Base-by-base conservation (phyloP, 35 echinoderm and acorn worm species). In the Amphiura filiformis region DNA sequence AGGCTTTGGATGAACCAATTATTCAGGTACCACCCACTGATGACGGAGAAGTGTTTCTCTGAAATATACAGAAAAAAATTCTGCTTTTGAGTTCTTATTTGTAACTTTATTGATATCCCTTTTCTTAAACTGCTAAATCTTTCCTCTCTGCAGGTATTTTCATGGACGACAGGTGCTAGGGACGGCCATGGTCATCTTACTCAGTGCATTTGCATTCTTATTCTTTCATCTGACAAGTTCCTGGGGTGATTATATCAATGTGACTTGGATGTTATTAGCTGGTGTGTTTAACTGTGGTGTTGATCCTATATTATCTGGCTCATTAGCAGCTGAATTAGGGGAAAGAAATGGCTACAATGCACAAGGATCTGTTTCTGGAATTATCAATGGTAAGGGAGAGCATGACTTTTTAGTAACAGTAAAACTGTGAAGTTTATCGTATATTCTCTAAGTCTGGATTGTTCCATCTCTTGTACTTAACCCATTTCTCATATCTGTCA, bases 201-300 rank as follows among this genome's bases (percentile, higher is more conserved):
- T 90, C 38, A 91, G 88, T 1, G 42, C 93, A 44, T 39, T 94
- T 22, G 82, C 83, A 56, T 84, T 94, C 57, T 39, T 94, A 26
- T 40, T 78, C 38, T 94, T 94, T 80, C 82, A 77, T 23, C 12
- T 86, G 20, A 94, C 88, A 34, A 81, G 83, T 39, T 37, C 78
- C 5, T 85, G 82, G 39, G 76, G 93, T 39, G 78, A 37, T 31
- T 38, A 83, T 15, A 34, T 82, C 35, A 94, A 94, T 37, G 70
- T 91, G 61, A 80, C 80, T 13, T 90, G 78, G 52, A 94, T 94
- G 89, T 41, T 91, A 23, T 34, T 94, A 18, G 84, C 84, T 31
- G 93, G 93, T 15, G 79, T 81, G 15, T 87, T 90, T 84, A 94
- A 91, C 84, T 90, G 93, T 80, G 93, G 93, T 22, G 84, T 87